Percentiles rank a stretch among this genome's conserved stretches.
Evolutionary conservation across 2,888 invertebrate genomes (phyloP).

Genomic region (Bembecia ichneumoniformis): DNA sequence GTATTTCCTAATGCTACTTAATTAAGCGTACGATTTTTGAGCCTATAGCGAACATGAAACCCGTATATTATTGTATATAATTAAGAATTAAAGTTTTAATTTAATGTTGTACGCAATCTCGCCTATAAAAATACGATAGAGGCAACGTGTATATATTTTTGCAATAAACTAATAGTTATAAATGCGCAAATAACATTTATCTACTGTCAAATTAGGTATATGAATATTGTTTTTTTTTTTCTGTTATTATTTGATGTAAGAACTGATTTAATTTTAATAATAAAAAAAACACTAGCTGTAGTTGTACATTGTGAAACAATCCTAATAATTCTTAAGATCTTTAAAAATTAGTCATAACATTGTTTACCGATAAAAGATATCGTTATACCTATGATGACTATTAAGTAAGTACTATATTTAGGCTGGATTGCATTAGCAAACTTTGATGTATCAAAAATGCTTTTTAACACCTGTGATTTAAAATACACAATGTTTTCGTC

Average conservation of each 20-base stretch:
- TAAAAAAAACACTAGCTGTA: conserved; percentile 18
- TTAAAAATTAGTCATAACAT: conserved; percentile 30
- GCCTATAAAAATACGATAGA: neutral
- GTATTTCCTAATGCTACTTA: no score
- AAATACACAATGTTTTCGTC: conserved; percentile 16
- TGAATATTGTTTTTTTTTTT: conserved; percentile 5
- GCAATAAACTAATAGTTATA: conserved; percentile 2
- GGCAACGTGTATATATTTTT: conserved; percentile 11
- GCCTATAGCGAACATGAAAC: no score
- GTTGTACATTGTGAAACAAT: conserved; percentile 58
- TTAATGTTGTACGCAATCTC: neutral
- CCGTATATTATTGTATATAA: no score
- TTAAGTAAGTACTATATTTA: neutral
- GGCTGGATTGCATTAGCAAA: conserved; percentile 20
- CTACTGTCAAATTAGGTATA: neutral
- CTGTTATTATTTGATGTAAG: conserved; percentile 19
- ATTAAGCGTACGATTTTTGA: no score
- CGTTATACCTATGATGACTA: conserved; percentile 12
- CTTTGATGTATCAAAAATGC: conserved; percentile 14
- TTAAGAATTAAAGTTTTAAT: neutral
- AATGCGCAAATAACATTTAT: neutral
- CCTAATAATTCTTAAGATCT: conserved; percentile 57
- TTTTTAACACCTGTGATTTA: conserved; percentile 13
- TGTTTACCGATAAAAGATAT: conserved; percentile 17
- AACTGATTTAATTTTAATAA: conserved; percentile 15